Evolutionary conservation across 2,797 vertebrate genomes (phyloP), one percentile per base, ranked within the genome.

Genomic region (Emys orbicularis): DNA sequence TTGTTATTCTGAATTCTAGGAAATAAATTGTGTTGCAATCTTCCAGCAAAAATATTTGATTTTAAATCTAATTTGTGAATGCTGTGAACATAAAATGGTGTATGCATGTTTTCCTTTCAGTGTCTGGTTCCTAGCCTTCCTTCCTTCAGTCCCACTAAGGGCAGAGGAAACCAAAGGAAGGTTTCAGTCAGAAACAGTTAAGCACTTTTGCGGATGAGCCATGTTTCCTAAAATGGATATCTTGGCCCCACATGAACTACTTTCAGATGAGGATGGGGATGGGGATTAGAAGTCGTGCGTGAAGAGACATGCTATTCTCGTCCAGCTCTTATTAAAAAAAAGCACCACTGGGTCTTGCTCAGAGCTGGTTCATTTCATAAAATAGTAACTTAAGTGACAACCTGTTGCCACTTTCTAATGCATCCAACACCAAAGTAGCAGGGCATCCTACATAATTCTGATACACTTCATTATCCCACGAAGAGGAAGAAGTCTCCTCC

Each of bases 221-320:
- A 0, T 3, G 21, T 7, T 0, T 1, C 96, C 95, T 56, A 56
- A 89, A 92, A 91, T 3, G 84, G 86, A 15, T 53, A 76, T 31
- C 6, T 34, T 90, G 90, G 92, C 96, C 97, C 95, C 44, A 59
- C 0, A 0, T 83, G 95, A 95, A 93, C 97, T 25, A 49, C 3
- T 18, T 0, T 5, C 76, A 29, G 79, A 47, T 0, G 1, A 49
- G 5, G 4, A 44, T 65, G 21, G 29, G 5, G 4, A 44, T 65
- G 21, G 29, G 44, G 76, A 87, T 12, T 72, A 56, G 92, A 61
- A 91, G 54, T 37, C 41, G n/a, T 29, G 68, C 37, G 86, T 10
- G 0, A 23, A 79, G 79, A 50, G 89, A 77, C 34, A 8, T 9
- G 25, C 37, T 15, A 6, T 10, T 76, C 94, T 89, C 50, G 65